Evolutionary conservation across 2,797 vertebrate genomes (phyloP).

Genomic region (Dendrocincla fuliginosa): DNA sequence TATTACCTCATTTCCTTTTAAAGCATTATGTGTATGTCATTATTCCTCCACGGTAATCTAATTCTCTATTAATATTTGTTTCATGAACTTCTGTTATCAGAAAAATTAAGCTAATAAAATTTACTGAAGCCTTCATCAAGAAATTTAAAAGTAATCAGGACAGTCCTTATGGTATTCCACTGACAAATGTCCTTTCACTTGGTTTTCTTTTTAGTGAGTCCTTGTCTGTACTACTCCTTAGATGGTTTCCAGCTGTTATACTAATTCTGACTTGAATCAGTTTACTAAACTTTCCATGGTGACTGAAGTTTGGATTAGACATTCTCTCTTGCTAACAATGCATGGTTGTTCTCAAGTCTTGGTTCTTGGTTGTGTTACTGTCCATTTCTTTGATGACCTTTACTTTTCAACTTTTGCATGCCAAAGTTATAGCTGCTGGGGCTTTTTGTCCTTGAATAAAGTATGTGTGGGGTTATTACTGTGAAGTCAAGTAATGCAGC

Average conservation of each 20-base stretch:
- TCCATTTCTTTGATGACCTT: not conserved
- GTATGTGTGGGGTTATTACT: not conserved
- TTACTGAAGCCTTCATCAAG: not conserved
- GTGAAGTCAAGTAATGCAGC: not conserved
- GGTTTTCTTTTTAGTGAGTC: not conserved
- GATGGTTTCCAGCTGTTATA: not conserved
- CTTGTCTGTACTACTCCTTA: not conserved
- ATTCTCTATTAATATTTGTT: not conserved
- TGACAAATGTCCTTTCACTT: not conserved
- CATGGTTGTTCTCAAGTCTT: rapidly evolving
- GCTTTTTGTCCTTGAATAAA: not conserved
- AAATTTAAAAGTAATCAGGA: not conserved
- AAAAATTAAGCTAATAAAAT: not conserved
- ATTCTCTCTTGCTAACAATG: not conserved
- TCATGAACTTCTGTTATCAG: not conserved
- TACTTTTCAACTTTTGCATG: not conserved
- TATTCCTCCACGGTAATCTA: not conserved
- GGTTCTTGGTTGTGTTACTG: not conserved
- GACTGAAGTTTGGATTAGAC: not conserved
- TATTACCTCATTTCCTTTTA: not conserved
- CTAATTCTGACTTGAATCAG: not conserved
- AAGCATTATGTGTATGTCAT: not conserved
- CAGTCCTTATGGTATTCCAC: not conserved
- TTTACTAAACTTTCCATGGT: not conserved
- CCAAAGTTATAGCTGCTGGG: not conserved